phyloP scores from a whole-genome alignment of 2,888 invertebrate species.

The Hypselothyrea guttata region DNA sequence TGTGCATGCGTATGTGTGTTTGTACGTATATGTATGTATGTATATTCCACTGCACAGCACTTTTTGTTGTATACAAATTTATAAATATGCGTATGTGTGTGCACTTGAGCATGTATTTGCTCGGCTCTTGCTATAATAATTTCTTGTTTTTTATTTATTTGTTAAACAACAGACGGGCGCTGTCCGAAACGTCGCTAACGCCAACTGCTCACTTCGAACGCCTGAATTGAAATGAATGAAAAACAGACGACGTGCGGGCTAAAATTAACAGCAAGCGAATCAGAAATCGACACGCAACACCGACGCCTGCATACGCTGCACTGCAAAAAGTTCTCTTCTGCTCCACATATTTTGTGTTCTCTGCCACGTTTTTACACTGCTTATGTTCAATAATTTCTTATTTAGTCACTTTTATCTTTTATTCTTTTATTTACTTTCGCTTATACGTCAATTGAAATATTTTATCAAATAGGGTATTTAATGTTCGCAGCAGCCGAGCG shows the following conservation, averaged over 20 bases:
- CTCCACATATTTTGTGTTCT: too few relatives aligned
- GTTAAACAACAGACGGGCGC: constrained; percentile 46
- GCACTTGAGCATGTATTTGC: constrained; percentile 35
- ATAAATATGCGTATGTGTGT: constrained; percentile 20
- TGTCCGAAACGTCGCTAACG: constrained; percentile 43
- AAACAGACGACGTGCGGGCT: constrained; percentile 75
- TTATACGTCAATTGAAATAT: too few relatives aligned
- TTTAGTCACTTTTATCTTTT: too few relatives aligned
- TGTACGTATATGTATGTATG: constrained; percentile 22
- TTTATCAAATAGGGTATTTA: constrained; percentile 20
- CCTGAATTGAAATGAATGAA: constrained; percentile 81
- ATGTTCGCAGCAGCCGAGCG: too few relatives aligned
- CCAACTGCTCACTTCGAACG: constrained; percentile 60
- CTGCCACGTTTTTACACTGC: too few relatives aligned
- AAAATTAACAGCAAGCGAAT: constrained; percentile 69
- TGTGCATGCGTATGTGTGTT: constrained; percentile 26
- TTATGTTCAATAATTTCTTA: too few relatives aligned
- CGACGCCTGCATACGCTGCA: constrained; percentile 21
- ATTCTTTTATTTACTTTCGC: too few relatives aligned
- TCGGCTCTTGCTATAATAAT: constrained; percentile 48
- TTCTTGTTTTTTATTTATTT: constrained; percentile 35
- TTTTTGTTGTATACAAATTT: constrained; percentile 26
- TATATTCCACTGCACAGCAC: constrained; percentile 43
- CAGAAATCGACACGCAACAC: neutral
- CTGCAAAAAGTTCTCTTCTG: neutral